Base-by-base conservation (phyloP, 2,888 invertebrate species). In the Trileptium ribeirensis region DNA sequence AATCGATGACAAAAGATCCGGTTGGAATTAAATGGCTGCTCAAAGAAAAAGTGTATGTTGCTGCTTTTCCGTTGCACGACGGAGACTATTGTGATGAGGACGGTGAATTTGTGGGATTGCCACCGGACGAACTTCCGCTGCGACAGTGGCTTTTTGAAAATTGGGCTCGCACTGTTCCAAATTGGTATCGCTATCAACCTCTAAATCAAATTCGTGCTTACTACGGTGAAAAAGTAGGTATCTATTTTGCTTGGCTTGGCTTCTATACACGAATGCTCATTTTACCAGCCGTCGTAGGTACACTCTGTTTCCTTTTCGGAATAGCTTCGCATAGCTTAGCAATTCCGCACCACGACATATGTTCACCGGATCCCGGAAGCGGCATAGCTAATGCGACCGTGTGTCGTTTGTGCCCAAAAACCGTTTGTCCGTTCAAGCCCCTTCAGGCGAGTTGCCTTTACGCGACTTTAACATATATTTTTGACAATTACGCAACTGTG, bases 241-340 rank as follows among this genome's bases (percentile, higher is more conserved):
- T 94, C 81, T 94, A 94, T 89, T 96, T 96, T 89, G 95, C 96
- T 1, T 96, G 96, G 96, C 90, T 96, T 79, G 96, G 96, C 19
- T 96, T 94, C 89, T 96, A 96, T 89, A 96, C 96, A 0, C 93
- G 94, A 87, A 95, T 95, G 94, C 89, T 96, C 84, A 91, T 96
- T 37, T 93, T 95, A 19, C 95, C 96, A 0, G 93, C 96, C 0
- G 90, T 94, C 0, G 94, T 95, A 0, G 96, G 96, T 0, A 92
- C 94, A 0, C 87, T 95, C 0, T 95, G 95, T 88, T 95, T 96
- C 87, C 24, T 51, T 8, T 51, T 51, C 24, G 51, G 51, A 51
- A 15, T 51, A 24, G 51, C 51, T 8, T 51, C 51, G 24, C 51
- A 51, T 51, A 51, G 51, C 51, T 15, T 8, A 15, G 51, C 51